phyloP scores from a whole-genome alignment of 2,797 vertebrate genomes.

The Delichon dasypus region DNA sequence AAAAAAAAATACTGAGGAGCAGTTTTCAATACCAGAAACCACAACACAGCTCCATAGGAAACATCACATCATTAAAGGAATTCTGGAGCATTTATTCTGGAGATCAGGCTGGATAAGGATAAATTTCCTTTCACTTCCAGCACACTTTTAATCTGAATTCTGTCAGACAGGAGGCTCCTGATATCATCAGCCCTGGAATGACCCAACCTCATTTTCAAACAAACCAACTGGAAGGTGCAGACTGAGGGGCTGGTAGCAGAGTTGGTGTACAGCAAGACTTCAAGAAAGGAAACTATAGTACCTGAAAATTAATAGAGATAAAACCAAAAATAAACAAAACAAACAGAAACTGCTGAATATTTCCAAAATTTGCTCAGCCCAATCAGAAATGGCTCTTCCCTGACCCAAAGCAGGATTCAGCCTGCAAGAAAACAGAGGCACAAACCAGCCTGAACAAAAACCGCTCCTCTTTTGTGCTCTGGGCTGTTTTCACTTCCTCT shows the following conservation, averaged over 20 bases:
- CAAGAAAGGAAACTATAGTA: not conserved
- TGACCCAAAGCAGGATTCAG: not conserved
- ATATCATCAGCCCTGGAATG: not conserved
- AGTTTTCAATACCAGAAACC: not conserved
- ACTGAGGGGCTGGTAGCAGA: not conserved
- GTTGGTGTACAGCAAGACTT: not conserved
- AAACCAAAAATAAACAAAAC: not conserved
- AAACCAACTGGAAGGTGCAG: not conserved
- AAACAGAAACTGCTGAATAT: not conserved
- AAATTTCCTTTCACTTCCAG: not conserved
- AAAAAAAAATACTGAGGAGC: not conserved
- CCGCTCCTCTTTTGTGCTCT: not conserved
- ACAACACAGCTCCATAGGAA: not conserved
- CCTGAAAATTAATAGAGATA: not conserved
- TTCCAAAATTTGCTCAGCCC: not conserved
- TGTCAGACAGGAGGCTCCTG: not conserved
- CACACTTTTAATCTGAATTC: not conserved
- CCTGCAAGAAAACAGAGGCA: not conserved
- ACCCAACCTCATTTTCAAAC: not conserved
- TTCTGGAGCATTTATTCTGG: not conserved
- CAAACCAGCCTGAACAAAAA: not conserved
- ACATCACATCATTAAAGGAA: not conserved
- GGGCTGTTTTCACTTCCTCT: not conserved
- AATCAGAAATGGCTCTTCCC: not conserved
- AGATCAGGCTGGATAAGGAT: not conserved